A percentile compares a stretch with the other conserved stretches of the same genome.
These are phyloP conservation scores for Oreochromis aureus DNA, from an alignment of 2,113 vertebrate genomes.

Conservation along the genomic window DNA sequence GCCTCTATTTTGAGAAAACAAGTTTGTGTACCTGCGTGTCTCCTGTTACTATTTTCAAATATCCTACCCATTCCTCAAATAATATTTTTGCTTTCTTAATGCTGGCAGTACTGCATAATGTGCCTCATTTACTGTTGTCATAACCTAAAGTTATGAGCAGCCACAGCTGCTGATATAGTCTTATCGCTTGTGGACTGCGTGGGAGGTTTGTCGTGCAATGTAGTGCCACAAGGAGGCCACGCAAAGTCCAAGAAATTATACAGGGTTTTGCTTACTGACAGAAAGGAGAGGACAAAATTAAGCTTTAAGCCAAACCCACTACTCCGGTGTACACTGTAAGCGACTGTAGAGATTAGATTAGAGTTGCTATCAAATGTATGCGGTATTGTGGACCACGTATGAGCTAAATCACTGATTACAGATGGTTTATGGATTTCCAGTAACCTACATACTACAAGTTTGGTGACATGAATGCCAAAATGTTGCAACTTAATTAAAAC, in stretches of 20 bases:
- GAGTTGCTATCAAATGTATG: neutral
- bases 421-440: neutral
- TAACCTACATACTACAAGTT: neutral
- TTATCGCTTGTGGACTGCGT: conserved; percentile 54
- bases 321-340: neutral
- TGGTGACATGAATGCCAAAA: neutral
- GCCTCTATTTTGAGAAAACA: conserved; percentile 12
- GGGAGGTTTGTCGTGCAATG: conserved; percentile 50
- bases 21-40: conserved; percentile 6
- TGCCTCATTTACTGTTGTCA: conserved; percentile 10
- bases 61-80: neutral
- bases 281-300: neutral
- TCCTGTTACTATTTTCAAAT: neutral
- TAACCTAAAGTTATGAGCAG: conserved; percentile 8
- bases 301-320: neutral
- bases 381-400: neutral
- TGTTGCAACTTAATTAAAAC: neutral
- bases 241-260: conserved; percentile 55
- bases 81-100: neutral
- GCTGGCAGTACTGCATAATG: neutral
- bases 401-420: neutral
- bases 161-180: conserved; percentile 13
- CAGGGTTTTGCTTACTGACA: neutral
- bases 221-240: conserved; percentile 27
- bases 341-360: conserved; percentile 3